A percentile compares a stretch with the other conserved stretches of the same genome.
Conservation (phyloP, 2,797 vertebrate genomes). For the Aplochiton taeniatus region DNA sequence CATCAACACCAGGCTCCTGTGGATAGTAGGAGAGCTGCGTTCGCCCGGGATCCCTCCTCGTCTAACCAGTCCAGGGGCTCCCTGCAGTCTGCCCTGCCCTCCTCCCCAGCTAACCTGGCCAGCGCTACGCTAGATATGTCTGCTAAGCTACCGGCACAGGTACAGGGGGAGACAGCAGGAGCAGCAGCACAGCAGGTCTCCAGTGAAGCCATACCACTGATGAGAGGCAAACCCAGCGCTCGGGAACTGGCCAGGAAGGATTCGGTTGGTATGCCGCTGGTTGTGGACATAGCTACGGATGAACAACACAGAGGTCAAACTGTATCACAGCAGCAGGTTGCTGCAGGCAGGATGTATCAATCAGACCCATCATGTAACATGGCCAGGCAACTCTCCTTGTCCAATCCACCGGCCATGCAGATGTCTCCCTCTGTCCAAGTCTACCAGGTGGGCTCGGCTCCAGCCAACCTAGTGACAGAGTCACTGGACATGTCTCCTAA, state of each 20-base stretch:
- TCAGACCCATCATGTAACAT: constrained; percentile 16
- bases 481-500: constrained; percentile 72
- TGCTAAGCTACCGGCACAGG: constrained; percentile 23
- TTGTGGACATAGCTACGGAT: constrained; percentile 46
- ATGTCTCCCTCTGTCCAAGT: constrained; percentile 10
- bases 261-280: constrained; percentile 57
- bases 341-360: constrained; percentile 14
- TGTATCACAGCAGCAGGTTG: constrained; percentile 18
- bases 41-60: constrained; percentile 10
- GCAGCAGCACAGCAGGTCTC: neutral
- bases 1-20: constrained; percentile 14
- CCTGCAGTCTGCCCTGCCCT: constrained; percentile 13
- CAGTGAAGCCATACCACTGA: constrained; percentile 55
- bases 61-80: constrained; percentile 26
- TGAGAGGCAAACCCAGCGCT: constrained; percentile 48
- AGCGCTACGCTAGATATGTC: constrained; percentile 69
- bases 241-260: constrained; percentile 45
- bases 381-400: constrained; percentile 15
- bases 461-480: constrained; percentile 62
- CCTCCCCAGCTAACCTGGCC: constrained; percentile 64
- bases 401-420: constrained; percentile 20
- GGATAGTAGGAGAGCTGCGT: constrained; percentile 21
- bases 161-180: constrained; percentile 12
- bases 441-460: constrained; percentile 26
- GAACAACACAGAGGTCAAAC: constrained; percentile 7